phyloP scores from a whole-genome alignment of 2,888 invertebrate genomes.

The Microplitis manilae region DNA sequence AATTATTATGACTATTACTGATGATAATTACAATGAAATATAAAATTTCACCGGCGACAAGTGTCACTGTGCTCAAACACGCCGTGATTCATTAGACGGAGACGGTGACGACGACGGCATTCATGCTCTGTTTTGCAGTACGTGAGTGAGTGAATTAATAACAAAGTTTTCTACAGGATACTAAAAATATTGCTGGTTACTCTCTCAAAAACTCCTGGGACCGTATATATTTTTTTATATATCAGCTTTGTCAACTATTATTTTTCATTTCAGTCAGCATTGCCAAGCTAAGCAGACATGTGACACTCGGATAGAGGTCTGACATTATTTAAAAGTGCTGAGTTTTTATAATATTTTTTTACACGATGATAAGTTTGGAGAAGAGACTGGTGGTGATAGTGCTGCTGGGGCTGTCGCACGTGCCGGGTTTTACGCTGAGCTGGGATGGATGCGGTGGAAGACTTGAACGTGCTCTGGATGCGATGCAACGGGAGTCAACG shows the following conservation, averaged over 20 bases:
- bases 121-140: slow-evolving; percentile 67
- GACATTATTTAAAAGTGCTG: background rate
- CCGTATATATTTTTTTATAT: background rate
- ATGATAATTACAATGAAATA: background rate
- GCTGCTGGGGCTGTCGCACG: slow-evolving; percentile 35
- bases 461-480: slow-evolving; percentile 66
- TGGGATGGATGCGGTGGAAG: slow-evolving; percentile 66
- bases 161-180: slow-evolving; percentile 68
- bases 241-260: background rate
- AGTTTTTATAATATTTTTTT: background rate
- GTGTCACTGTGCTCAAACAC: slow-evolving; percentile 48
- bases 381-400: slow-evolving; percentile 37
- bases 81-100: slow-evolving; percentile 27
- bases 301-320: background rate
- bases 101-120: slow-evolving; percentile 53
- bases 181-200: slow-evolving; percentile 34
- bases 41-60: slow-evolving; percentile 57
- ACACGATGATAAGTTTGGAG: slow-evolving; percentile 21
- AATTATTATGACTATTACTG: slow-evolving; percentile 4
- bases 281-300: no score
- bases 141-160: slow-evolving; percentile 56
- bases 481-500: slow-evolving; percentile 60
- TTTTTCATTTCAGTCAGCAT: background rate
- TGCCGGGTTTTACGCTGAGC: slow-evolving; percentile 38
- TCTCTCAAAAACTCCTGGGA: slow-evolving; percentile 13